A percentile compares a stretch with the other conserved stretches of the same genome.
phyloP scores from a whole-genome alignment of 1,140 invertebrate species.

The Microplitis demolitor region DNA sequence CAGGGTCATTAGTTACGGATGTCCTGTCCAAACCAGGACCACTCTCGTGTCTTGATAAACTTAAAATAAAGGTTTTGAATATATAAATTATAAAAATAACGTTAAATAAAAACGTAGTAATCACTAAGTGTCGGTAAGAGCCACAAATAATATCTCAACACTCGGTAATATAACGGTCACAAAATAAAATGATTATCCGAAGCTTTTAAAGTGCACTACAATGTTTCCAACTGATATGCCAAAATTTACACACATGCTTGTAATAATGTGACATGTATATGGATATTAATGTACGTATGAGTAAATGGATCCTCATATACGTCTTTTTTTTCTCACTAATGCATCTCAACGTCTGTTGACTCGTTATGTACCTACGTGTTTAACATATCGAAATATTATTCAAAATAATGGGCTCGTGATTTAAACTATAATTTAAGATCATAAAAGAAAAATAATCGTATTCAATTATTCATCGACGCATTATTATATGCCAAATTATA shows the following conservation, averaged over 20 bases:
- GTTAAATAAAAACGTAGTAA: not conserved
- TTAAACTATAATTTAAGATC: conserved; percentile 13
- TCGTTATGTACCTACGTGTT: too few relatives aligned
- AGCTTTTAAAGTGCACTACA: conserved; percentile 53
- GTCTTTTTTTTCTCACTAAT: conserved; percentile 11
- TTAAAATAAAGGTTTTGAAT: conserved; percentile 36
- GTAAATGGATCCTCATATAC: not conserved
- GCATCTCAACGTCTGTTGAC: not conserved
- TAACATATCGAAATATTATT: conserved; percentile 2
- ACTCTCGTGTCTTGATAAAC: conserved; percentile 55
- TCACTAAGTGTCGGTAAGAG: conserved; percentile 31
- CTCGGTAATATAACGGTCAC: conserved; percentile 55
- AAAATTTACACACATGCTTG: not conserved
- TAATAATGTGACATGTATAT: too few relatives aligned
- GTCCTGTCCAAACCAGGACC: conserved; percentile 53
- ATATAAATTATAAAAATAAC: not conserved
- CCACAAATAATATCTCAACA: conserved; percentile 57
- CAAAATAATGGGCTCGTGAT: conserved; percentile 1
- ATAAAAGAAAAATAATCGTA: conserved; percentile 6
- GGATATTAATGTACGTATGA: not conserved
- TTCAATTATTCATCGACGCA: conserved; percentile 7
- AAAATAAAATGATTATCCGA: conserved; percentile 44
- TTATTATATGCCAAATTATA: too few relatives aligned
- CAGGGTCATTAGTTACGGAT: conserved; percentile 60
- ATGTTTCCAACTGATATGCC: conserved; percentile 39